phyloP scores from a whole-genome alignment of 2,113 vertebrate species.

The Petaurus breviceps region DNA sequence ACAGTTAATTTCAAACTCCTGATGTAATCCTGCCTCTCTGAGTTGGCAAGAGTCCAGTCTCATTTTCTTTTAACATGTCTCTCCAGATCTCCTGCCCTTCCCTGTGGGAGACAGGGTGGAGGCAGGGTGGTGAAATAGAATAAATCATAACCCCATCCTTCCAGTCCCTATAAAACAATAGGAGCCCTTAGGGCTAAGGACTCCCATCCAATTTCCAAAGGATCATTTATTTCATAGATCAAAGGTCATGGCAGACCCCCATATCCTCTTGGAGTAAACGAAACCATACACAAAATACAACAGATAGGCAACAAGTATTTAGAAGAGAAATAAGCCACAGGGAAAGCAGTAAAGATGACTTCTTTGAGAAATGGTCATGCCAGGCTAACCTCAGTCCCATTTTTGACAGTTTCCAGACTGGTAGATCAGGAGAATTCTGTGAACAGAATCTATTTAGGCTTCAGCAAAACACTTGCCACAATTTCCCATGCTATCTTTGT shows the following conservation, averaged over 20 bases:
- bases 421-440: neutral
- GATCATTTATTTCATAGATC: neutral
- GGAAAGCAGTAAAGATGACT: neutral
- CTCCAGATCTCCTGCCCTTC: neutral
- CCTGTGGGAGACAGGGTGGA: neutral
- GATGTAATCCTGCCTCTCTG: neutral
- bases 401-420: neutral
- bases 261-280: neutral
- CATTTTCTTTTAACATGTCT: neutral
- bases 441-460: neutral
- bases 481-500: neutral
- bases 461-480: neutral
- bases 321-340: neutral
- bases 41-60: neutral
- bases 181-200: neutral
- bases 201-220: neutral
- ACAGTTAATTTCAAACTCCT: neutral
- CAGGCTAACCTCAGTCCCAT: neutral
- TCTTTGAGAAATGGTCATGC: neutral
- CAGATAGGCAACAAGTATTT: neutral
- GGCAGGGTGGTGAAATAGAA: neutral
- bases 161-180: neutral
- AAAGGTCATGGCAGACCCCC: neutral
- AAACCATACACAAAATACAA: neutral
- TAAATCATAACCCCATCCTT: neutral